Base-by-base conservation (phyloP, 2,797 vertebrate species). In the Apogon hyalosoma region DNA sequence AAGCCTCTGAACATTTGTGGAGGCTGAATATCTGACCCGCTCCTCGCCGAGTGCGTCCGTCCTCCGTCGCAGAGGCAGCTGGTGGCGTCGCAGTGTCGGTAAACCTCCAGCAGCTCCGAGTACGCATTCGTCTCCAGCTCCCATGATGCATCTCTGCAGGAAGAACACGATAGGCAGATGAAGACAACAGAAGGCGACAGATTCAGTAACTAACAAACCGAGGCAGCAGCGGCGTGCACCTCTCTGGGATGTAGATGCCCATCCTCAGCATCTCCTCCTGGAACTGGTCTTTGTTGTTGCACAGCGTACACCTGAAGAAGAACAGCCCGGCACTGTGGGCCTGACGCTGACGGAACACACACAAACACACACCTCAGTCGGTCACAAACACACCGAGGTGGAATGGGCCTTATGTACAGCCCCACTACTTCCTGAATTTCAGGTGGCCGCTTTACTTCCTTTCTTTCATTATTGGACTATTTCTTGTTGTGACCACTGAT, bases 291-390 rank as follows among this genome's bases (percentile, higher is more conserved):
- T 94, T 96, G 91, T 97, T 98, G 91, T 94, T 99, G 73, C 98
- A 99, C 14, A 98, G 86, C 24, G 97, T 96, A 67, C 97, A 99
- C 79, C 95, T 96, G 90, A 98, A 98, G 94, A 98, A 99, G 95
- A 95, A 98, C 69, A 96, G 87, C 39, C 96, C 98, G 56, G 97
- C 96, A 71, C 95, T 99, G 89, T 97, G 92, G 80, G 98, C 97
- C 91, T 98, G 96, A 81, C 86, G 92, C 98, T 99, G 73, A 33
- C 3, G 40, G 24, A 71, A 69, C 2, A 77, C 14, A 64, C 11
- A 70, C 2, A 75, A 18, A 77, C 16, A 66, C n/a, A 53, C 21
- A 51, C 9, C 24, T 28, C 24, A 6, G 24, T 28, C 2, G 21
- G 21, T 24, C 24, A 28, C 2, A 28, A 28, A 28, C 24, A 28